Evolutionary conservation across 2,113 vertebrate species (phyloP), one percentile per base, ranked within the genome.

Genomic region (Vimba vimba): DNA sequence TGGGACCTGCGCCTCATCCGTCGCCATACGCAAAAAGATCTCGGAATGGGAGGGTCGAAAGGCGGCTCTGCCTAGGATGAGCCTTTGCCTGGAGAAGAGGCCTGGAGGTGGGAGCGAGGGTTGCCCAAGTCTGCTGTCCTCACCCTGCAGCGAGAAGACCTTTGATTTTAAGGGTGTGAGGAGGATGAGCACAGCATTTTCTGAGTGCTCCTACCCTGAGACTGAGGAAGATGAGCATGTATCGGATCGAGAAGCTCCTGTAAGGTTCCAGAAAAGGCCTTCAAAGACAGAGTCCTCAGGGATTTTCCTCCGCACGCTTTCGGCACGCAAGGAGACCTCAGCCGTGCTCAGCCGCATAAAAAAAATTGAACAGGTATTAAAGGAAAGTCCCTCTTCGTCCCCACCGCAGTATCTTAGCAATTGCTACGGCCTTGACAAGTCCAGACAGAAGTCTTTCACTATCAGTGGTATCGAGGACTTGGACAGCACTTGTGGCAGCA

Each of bases 261-360:
- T 95, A 84, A 94, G 96, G 64, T 96, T 96, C 39, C 97, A 98
- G 87, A 98, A 97, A 91, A 95, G 96, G 89, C 84, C 91, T 2
- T 92, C 94, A 86, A 96, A 96, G 91, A 92, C 91, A 0, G 97
- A 99, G 78, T 86, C 93, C 27, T 82, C 96, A 0, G 93, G 92
- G 6, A 25, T 95, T 64, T 96, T 97, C 83, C 91, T 94, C n/a
- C 97, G 96, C 77, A 94, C 95, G 43, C 79, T 93, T 69, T 95
- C 95, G 0, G 79, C 89, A 79, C 95, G 96, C 86, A 99, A 97
- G 88, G 98, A 99, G 92, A 93, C 95, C 4, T 99, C 98, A 23
- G 97, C 98, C 0, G 98, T 99, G 87, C 96, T 99, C 85, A 99
- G 97, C 93, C 95, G 97, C 91, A 99, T 99, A 94, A 97, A 99